Evolutionary conservation across 2,797 vertebrate genomes (phyloP).

Genomic region (Myotis vivesi): DNA sequence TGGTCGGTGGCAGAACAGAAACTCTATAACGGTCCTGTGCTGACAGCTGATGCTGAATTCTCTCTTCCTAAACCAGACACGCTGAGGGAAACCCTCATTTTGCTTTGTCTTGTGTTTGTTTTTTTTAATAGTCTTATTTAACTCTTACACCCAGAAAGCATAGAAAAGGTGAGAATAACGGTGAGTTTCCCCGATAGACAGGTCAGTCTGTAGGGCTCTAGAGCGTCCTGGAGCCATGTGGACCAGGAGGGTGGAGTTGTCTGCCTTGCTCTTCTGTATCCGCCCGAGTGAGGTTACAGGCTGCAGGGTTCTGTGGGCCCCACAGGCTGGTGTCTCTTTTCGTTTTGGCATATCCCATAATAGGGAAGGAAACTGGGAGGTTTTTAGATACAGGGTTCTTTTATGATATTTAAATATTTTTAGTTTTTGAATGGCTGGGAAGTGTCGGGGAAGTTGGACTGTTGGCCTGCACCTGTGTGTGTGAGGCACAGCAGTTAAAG

Average conservation of each 20-base stretch:
- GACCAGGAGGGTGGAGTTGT: neutral
- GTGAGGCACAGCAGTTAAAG: neutral
- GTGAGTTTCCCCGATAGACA: neutral
- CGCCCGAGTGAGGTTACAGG: neutral
- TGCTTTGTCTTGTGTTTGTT: neutral
- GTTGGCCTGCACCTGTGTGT: neutral
- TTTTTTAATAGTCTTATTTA: neutral
- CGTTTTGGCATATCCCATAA: neutral
- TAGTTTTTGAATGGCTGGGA: neutral
- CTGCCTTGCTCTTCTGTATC: neutral
- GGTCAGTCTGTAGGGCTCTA: neutral
- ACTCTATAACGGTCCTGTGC: neutral
- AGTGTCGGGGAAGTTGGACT: neutral
- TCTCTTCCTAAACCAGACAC: neutral
- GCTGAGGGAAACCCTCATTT: neutral
- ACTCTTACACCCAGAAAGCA: neutral
- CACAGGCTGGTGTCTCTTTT: neutral
- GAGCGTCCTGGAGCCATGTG: neutral
- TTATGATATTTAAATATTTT: neutral
- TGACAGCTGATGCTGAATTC: neutral
- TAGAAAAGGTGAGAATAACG: neutral
- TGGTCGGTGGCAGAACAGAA: neutral
- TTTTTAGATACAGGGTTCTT: neutral
- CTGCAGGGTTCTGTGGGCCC: no score
- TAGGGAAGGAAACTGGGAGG: neutral